phyloP scores from a whole-genome alignment of 30 jellyfish, hydroid and myxozoan genomes.

The Hydractinia echinata region DNA sequence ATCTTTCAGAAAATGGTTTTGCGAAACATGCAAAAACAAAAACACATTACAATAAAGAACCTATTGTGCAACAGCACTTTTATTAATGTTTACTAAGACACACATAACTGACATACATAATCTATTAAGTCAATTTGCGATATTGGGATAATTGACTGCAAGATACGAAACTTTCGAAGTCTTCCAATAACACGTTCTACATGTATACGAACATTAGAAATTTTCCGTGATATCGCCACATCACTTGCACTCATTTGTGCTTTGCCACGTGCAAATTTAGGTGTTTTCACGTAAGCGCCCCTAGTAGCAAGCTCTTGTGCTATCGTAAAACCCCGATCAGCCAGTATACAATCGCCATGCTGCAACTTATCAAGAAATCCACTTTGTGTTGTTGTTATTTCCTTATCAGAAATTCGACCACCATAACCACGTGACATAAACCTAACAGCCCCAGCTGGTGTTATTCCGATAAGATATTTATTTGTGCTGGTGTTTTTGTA shows the following conservation, averaged over 20 bases:
- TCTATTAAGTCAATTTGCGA: background rate
- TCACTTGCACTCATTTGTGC: background rate
- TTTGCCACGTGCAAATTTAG: constrained; percentile 30
- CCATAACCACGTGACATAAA: constrained; percentile 52
- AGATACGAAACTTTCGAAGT: background rate
- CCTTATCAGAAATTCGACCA: constrained; percentile 44
- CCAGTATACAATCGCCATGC: constrained; percentile 51
- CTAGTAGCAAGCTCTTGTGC: background rate
- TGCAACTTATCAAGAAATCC: constrained; percentile 40
- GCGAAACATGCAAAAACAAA: too few relatives aligned
- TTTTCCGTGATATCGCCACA: constrained; percentile 18
- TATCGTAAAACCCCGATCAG: constrained; percentile 26
- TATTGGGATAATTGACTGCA: constrained; percentile 2
- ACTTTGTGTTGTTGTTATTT: constrained; percentile 33
- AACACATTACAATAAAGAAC: too few relatives aligned
- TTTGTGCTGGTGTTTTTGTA: background rate
- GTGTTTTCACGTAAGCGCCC: background rate
- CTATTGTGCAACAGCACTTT: too few relatives aligned
- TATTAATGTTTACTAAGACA: too few relatives aligned
- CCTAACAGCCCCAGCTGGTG: constrained; percentile 24
- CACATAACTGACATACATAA: background rate
- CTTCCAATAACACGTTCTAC: constrained; percentile 44
- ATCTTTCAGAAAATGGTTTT: too few relatives aligned
- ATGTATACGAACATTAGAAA: constrained; percentile 26
- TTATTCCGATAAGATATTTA: constrained; percentile 6